phyloP scores from a whole-genome alignment of 2,797 vertebrate species.

The Hozukius guyotensis region DNA sequence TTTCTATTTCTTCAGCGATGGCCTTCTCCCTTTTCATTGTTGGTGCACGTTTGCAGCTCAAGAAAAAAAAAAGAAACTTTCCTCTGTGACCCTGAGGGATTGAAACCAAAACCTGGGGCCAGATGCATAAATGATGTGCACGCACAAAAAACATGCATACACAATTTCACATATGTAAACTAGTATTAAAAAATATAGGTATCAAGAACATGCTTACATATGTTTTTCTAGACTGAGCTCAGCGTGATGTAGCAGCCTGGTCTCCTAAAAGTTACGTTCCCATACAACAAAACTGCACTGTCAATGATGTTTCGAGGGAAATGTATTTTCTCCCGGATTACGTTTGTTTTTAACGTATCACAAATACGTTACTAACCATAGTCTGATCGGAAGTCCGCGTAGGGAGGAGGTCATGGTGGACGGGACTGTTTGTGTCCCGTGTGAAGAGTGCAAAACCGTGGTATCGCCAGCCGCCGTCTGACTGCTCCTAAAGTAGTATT shows the following conservation, averaged over 20 bases:
- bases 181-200: neutral
- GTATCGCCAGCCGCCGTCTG: too few species aligned
- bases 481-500: too few species aligned
- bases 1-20: neutral
- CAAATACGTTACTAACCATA: neutral
- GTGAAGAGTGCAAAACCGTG: too few species aligned
- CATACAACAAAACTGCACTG: neutral
- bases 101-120: neutral
- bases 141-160: neutral
- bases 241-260: neutral
- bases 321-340: neutral
- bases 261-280: neutral
- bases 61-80: neutral
- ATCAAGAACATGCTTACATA: neutral
- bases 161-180: neutral
- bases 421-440: neutral
- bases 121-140: neutral
- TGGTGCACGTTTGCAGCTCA: neutral
- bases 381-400: neutral
- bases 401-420: neutral
- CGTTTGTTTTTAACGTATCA: neutral
- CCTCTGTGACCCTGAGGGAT: neutral
- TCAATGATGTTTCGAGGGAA: neutral
- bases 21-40: neutral
- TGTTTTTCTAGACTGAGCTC: neutral